These are phyloP conservation scores for Athripsodes cinereus DNA, from an alignment of 2,888 invertebrate species.

Conservation along the genomic window DNA sequence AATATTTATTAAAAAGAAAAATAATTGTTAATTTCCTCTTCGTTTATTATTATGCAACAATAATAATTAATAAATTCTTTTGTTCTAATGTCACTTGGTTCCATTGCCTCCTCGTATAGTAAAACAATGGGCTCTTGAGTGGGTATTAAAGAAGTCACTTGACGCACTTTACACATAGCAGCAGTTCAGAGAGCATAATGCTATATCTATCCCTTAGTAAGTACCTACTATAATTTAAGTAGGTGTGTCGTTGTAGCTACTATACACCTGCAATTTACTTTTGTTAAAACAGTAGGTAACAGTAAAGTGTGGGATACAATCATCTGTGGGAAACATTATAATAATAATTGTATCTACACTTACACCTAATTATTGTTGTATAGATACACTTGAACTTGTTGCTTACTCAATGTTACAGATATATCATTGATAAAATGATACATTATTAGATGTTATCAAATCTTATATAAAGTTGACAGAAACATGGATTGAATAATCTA, in stretches of 20 bases:
- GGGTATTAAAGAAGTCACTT: neutral
- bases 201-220: no score
- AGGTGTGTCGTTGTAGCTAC: no score
- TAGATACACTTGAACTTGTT: neutral
- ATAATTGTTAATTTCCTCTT: neutral
- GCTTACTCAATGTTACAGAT: no score
- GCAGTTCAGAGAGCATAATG: no score
- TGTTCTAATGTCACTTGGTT: neutral
- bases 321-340: neutral
- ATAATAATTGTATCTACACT: neutral
- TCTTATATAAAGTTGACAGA: no score
- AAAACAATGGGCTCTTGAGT: neutral
- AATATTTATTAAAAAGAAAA: neutral
- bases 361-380: neutral
- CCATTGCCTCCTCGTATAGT: neutral
- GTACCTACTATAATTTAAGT: no score
- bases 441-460: no score
- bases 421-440: no score
- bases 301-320: neutral
- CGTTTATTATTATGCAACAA: neutral
- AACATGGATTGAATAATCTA: no score
- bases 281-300: neutral
- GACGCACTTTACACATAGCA: no score
- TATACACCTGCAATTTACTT: neutral
- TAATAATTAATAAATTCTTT: slow-evolving; percentile 2